Evolutionary conservation across 2,888 invertebrate genomes (phyloP).

Genomic region (Agrotis segetum): DNA sequence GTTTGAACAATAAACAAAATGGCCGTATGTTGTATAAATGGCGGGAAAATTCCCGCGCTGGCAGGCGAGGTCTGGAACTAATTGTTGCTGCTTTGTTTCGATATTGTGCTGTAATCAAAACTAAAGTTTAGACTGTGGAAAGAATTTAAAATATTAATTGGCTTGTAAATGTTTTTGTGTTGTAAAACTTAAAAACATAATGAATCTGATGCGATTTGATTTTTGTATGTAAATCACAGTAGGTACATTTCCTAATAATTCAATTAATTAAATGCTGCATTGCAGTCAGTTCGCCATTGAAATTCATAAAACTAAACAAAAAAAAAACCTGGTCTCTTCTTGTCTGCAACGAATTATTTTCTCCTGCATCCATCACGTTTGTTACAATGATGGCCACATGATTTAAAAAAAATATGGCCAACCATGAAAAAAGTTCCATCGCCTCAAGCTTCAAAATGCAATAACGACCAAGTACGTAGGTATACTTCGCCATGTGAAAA

Average conservation of each 20-base stretch:
- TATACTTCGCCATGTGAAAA: slow-evolving; percentile 28
- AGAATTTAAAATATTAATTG: background rate
- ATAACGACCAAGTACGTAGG: background rate
- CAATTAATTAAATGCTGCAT: background rate
- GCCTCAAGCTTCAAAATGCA: background rate
- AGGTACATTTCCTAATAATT: too few species aligned
- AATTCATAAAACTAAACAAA: background rate
- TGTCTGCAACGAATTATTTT: background rate
- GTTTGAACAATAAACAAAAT: slow-evolving; percentile 44
- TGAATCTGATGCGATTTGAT: background rate
- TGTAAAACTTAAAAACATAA: background rate
- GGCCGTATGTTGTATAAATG: slow-evolving; percentile 19
- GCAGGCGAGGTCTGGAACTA: slow-evolving; percentile 7
- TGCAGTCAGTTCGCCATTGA: background rate
- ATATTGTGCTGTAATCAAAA: slow-evolving; percentile 20
- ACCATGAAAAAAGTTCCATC: background rate
- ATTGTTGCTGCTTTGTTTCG: slow-evolving; percentile 30
- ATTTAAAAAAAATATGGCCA: background rate
- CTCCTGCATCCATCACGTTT: background rate
- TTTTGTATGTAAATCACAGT: background rate
- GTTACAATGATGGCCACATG: background rate
- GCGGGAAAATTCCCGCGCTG: slow-evolving; percentile 22
- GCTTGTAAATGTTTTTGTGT: background rate
- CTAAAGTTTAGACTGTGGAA: slow-evolving; percentile 9
- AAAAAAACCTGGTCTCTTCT: background rate